Evolutionary conservation across 2,797 vertebrate species (phyloP).

Genomic region (Discoglossus pictus): DNA sequence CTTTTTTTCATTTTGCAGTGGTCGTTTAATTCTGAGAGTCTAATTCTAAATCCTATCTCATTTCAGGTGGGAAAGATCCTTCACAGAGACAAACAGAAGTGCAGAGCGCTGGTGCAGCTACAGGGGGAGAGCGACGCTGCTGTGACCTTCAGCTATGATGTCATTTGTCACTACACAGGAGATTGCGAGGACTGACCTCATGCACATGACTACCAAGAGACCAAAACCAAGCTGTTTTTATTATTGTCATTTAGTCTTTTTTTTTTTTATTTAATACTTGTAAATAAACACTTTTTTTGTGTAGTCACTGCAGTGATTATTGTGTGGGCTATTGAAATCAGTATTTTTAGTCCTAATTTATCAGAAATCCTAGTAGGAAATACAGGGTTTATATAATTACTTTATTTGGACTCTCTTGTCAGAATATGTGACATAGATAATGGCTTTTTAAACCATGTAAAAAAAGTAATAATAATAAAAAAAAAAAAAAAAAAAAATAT

Average conservation of each 20-base stretch:
- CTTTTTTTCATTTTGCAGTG: too few relatives aligned
- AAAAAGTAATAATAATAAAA: too few relatives aligned
- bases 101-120: conserved; percentile 82
- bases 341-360: too few relatives aligned
- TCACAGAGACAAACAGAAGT: conserved; percentile 74
- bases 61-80: conserved; percentile 83
- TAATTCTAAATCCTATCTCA: too few relatives aligned
- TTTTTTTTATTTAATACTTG: conserved; percentile 33
- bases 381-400: too few relatives aligned
- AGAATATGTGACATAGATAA: too few relatives aligned
- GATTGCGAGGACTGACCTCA: conserved; percentile 14
- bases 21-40: too few relatives aligned
- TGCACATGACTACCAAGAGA: background rate
- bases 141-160: conserved; percentile 81
- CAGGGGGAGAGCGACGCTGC: conserved; percentile 71
- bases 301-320: background rate
- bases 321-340: too few relatives aligned
- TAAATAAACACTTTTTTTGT: conserved; percentile 40
- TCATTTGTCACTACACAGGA: conserved; percentile 85
- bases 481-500: too few relatives aligned
- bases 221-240: background rate
- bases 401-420: too few relatives aligned
- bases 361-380: too few relatives aligned
- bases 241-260: background rate
- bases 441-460: too few relatives aligned